Conservation (phyloP, 2,113 vertebrate genomes). For the Rhabdomys dilectus region DNA sequence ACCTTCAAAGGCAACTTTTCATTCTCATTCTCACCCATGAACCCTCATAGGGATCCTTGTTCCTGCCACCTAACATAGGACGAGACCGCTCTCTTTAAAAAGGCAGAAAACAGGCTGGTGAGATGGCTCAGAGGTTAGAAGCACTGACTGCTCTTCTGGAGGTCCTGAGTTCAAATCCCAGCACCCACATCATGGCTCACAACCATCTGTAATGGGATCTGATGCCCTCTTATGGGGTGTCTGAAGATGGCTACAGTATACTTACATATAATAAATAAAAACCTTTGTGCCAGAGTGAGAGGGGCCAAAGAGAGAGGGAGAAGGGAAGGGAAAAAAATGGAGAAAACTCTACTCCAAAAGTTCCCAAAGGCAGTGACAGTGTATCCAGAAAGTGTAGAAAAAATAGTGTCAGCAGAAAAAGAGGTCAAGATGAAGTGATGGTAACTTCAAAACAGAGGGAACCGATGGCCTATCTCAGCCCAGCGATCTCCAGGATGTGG, state of each 20-base stretch:
- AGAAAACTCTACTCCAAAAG: neutral
- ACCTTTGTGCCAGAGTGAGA: too few relatives aligned
- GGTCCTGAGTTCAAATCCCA: too few relatives aligned
- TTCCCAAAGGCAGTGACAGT: neutral
- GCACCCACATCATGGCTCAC: too few relatives aligned
- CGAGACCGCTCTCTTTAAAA: slow-evolving; percentile 43
- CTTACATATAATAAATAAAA: too few relatives aligned
- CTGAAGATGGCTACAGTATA: too few relatives aligned
- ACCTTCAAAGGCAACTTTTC: slow-evolving; percentile 51
- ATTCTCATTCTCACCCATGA: neutral
- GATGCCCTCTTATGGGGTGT: too few relatives aligned
- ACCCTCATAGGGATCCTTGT: neutral
- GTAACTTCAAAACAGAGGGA: neutral
- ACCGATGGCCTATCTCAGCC: too few relatives aligned
- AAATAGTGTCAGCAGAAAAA: neutral
- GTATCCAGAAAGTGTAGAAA: too few relatives aligned
- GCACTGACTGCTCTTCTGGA: too few relatives aligned
- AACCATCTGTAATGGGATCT: too few relatives aligned
- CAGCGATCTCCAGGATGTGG: too few relatives aligned
- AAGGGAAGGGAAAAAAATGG: neutral
- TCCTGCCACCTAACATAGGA: slow-evolving; percentile 30
- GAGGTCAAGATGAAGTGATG: neutral
- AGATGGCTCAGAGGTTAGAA: neutral
- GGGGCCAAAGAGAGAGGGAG: too few relatives aligned
- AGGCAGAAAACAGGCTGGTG: neutral